Base-by-base conservation (phyloP, 2,113 vertebrate species). In the Hemichromis elongatus region DNA sequence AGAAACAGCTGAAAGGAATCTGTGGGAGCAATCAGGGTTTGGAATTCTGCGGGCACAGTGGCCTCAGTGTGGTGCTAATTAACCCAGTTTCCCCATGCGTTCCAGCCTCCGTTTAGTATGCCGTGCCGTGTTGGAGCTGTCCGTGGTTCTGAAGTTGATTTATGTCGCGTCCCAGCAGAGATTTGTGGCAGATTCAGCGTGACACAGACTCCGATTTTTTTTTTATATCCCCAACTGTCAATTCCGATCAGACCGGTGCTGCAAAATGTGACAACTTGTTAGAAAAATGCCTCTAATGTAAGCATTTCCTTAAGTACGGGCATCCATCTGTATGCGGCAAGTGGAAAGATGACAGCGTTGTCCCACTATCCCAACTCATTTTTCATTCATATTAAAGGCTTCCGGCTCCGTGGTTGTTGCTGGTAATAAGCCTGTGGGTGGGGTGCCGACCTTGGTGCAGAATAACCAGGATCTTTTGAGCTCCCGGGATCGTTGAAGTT, bases 91-190 rank as follows among this genome's bases (percentile, higher is more conserved):
- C 88, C 86, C 80, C 2, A 2, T 40, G 77, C 16, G 16, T 86
- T 55, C 81, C 52, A 42, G 75, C 21, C 86, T 83, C 85, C 87
- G 33, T 91, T 93, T 93, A 91, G 91, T 90, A 92, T 92, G 90
- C 92, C 13, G 75, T 1, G 37, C 83, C n/a, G 75, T 9, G 75
- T 79, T 1, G 86, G 81, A 82, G 88, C 92, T 93, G 91, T 92
- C 90, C 90, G 8, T 42, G 86, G 50, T 68, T 6, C 90, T 92
- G 84, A 91, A 86, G 73, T 86, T 92, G 90, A 92, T 93, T 93
- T 91, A 90, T 89, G 85, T 82, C 42, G 55, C 28, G 14, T 90
- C 89, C 87, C 88, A 81, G 82, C 75, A 75, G 86, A 89, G 84
- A 77, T 88, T 70, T 83, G 47, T 83, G 86, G 81, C 86, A 90